phyloP scores from a whole-genome alignment of 2,113 vertebrate genomes.

The Coryphaenoides rupestris region DNA sequence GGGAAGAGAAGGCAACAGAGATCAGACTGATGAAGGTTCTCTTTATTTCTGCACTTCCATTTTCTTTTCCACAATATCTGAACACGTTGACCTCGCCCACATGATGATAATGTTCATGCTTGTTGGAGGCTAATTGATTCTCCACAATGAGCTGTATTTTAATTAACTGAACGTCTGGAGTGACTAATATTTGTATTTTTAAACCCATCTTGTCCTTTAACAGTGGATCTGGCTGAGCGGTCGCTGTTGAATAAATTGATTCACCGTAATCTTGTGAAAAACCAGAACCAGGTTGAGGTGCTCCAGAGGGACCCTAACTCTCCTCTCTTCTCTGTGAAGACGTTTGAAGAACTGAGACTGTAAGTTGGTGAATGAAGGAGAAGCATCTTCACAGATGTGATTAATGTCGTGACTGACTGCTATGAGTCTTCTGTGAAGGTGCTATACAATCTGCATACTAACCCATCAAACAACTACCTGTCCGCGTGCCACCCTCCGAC shows the following conservation, averaged over 20 bases:
- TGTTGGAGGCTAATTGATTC: neutral
- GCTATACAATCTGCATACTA: too few species aligned
- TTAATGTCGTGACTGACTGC: too few species aligned
- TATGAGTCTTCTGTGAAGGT: too few species aligned
- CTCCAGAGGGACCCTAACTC: conserved; percentile 91
- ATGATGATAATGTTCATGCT: too few species aligned
- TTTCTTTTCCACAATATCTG: too few species aligned
- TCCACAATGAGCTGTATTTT: neutral
- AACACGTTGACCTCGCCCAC: too few species aligned
- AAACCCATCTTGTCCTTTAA: neutral
- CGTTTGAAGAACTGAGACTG: conserved; percentile 91
- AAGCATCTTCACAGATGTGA: too few species aligned
- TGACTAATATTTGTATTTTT: neutral
- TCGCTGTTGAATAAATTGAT: conserved; percentile 92
- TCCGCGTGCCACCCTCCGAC: too few species aligned
- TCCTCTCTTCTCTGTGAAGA: conserved; percentile 91
- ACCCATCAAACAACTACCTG: too few species aligned
- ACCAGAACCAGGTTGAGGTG: conserved; percentile 90
- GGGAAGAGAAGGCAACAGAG: conserved; percentile 49
- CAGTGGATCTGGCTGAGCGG: conserved; percentile 86
- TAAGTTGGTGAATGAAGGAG: conserved; percentile 77
- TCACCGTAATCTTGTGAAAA: conserved; percentile 84
- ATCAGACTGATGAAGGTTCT: conserved; percentile 80
- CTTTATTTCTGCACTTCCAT: too few species aligned
- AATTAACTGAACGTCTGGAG: conserved; percentile 6